A percentile compares a stretch with the other conserved stretches of the same genome.
Evolutionary conservation across 2,113 vertebrate species (phyloP).

Genomic region (Rhinolophus ferrumequinum): DNA sequence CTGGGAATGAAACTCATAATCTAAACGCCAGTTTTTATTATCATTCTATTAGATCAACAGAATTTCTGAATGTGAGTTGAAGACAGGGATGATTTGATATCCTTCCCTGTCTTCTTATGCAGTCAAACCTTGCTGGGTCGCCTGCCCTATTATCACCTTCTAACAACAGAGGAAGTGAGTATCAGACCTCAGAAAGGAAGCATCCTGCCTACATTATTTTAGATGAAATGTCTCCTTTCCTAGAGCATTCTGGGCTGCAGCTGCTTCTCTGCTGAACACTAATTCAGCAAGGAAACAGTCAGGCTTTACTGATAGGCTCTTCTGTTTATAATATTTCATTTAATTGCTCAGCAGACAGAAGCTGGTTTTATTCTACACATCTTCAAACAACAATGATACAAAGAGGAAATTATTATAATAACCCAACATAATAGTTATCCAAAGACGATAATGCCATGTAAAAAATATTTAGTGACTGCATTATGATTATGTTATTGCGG

Average conservation of each 20-base stretch:
- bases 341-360: slow-evolving; percentile 60
- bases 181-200: slow-evolving; percentile 63
- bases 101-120: slow-evolving; percentile 10
- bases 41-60: slow-evolving; percentile 55
- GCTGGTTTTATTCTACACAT: slow-evolving; percentile 44
- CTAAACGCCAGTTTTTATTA: slow-evolving; percentile 53
- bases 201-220: slow-evolving; percentile 40
- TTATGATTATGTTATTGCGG: slow-evolving; percentile 65
- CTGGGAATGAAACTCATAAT: slow-evolving; percentile 47
- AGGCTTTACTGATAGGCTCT: slow-evolving; percentile 40
- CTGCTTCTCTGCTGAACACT: slow-evolving; percentile 42
- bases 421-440: slow-evolving; percentile 59
- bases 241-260: neutral
- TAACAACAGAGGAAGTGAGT: slow-evolving; percentile 62
- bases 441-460: slow-evolving; percentile 57
- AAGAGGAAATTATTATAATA: slow-evolving; percentile 57
- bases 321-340: slow-evolving; percentile 58
- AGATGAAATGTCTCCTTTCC: slow-evolving; percentile 33
- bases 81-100: slow-evolving; percentile 41
- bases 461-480: slow-evolving; percentile 79
- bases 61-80: slow-evolving; percentile 50
- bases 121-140: slow-evolving; percentile 41
- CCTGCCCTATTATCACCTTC: slow-evolving; percentile 54
- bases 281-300: slow-evolving; percentile 14
- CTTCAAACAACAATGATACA: slow-evolving; percentile 52